Evolutionary conservation across 2,113 vertebrate species (phyloP), one percentile per base, ranked within the genome.

Genomic region (Rhabdomys dilectus): DNA sequence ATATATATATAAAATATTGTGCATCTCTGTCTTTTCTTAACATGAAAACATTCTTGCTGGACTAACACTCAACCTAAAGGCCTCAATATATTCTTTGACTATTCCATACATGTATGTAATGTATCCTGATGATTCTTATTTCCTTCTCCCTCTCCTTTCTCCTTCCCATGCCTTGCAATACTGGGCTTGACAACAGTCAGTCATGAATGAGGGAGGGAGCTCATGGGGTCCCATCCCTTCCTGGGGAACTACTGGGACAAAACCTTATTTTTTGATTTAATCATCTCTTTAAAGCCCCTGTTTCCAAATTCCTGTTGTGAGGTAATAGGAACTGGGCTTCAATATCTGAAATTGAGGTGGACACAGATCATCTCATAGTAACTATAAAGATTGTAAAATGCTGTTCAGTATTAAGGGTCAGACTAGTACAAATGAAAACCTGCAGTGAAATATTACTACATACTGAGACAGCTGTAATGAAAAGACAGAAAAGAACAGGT

Each of bases 401-500:
- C 86, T 87, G 66, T 56, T 94, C 53, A 86, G 53, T 24, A 68
- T 89, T 48, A 86, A 82, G 42, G 15, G n/a, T 24, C 45, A 77
- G 89, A 26, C n/a, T 89, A 87, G 82, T 56, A 72, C 7, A 58
- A 77, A 89, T 82, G 17, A 92, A 94, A 94, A 70, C 36, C 13
- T n/a, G 58, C 66, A 89, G 21, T 10, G 29, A 84, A 39, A 75
- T 84, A 73, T n/a, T 39, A 85, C 53, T 76, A 56, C 26, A 89
- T 64, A 75, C 39, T 75, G 75, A 51, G 62, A 72, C 60, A 86
- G 64, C 91, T 80, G 66, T 85, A 72, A 93, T 91, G 66, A 95
- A 90, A 93, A 88, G 68, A 48, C 85, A 84, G n/a, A 90, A n/a
- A 86, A 66, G 48, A 80, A 76, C 56, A 93, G 86, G 53, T 90